Evolutionary conservation across 2,113 vertebrate genomes (phyloP).

Genomic region (Hiodon alosoides): DNA sequence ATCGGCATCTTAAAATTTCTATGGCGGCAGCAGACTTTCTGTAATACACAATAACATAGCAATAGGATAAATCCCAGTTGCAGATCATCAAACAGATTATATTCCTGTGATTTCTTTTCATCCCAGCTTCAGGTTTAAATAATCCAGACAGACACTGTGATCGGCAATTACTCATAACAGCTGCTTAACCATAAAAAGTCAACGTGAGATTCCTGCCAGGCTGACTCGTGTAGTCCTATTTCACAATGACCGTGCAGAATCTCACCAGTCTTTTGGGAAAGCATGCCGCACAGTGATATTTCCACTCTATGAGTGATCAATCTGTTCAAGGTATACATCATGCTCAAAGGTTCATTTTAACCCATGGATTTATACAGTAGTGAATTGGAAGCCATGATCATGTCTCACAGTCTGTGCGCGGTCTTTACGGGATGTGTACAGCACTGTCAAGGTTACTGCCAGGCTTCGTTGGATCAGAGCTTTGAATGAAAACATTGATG

Average conservation of each 20-base stretch:
- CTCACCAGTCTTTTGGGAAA: background rate
- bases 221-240: background rate
- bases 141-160: background rate
- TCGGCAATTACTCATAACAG: background rate
- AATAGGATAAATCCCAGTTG: constrained; percentile 12
- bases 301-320: no score
- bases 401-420: no score
- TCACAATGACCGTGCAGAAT: background rate
- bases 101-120: background rate
- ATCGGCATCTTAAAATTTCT: constrained; percentile 1
- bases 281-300: no score
- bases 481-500: no score
- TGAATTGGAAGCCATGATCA: no score
- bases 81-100: constrained; percentile 2
- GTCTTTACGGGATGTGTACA: no score
- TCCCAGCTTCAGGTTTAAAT: background rate
- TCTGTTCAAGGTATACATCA: no score
- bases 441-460: no score
- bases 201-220: background rate
- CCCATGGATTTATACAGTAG: no score
- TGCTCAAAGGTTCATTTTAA: no score
- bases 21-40: background rate
- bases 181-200: background rate
- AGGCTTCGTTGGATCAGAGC: no score
- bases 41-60: background rate